Base-by-base conservation (phyloP, 2,797 vertebrate genomes). In the Notolabrus celidotus region DNA sequence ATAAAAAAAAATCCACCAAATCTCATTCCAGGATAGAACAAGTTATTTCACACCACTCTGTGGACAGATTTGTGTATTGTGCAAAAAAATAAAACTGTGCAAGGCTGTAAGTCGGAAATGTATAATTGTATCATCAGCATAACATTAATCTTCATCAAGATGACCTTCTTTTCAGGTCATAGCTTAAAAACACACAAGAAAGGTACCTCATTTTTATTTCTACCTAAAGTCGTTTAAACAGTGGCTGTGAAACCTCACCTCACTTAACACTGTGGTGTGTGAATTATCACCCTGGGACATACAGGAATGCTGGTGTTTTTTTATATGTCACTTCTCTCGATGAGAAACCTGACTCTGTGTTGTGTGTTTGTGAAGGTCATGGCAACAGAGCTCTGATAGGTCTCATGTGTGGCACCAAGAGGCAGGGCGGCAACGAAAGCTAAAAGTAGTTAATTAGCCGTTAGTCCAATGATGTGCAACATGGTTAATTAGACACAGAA, bases 291-390 rank as follows among this genome's bases (percentile, higher is more conserved):
- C 33, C 39, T 31, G 68, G 60, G 72, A 75, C 53, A 83, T 17
- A 19, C 66, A 64, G 19, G 38, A 64, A 77, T 50, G 22, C 23
- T 1, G 3, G 20, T 58, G 51, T n/a, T 71, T 85, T 82, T 84
- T 67, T 61, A 71, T 55, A 49, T 60, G 38, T 58, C 58, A 55
- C 55, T 39, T 77, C 52, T 68, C 54, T 33, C 20, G 47, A 76
- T 77, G 67, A 77, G 75, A 74, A 83, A 87, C 57, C 47, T 72
- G 78, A 89, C 61, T 72, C 82, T 69, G 71, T 76, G 56, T 72
- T 74, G 12, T 88, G 67, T 73, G 50, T 75, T 72, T 69, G 67
- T 47, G 31, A 76, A 69, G 61, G 71, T 80, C 89, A 85, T 91
- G 79, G 77, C 74, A 90, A 89, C 89, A 34, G 47, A 68, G 59